Percentiles rank a stretch among this genome's conserved stretches.
Conservation (phyloP, 2,888 invertebrate genomes). For the Agrochola lychnidis region DNA sequence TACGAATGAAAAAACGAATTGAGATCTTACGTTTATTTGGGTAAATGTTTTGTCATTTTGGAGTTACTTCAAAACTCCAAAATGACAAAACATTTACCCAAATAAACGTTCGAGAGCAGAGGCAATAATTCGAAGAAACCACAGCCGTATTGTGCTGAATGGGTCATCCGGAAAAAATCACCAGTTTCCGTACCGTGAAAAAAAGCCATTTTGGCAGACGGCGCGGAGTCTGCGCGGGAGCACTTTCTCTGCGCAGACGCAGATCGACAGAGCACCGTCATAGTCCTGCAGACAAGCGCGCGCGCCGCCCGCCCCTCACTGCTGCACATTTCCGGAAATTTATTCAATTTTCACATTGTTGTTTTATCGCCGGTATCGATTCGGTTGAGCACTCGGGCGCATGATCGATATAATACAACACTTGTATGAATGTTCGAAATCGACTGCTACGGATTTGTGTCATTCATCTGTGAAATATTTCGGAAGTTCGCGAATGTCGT, state of each 20-base stretch:
- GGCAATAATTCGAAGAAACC: constrained; percentile 60
- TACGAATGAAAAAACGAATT: too few species aligned
- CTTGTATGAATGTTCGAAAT: constrained; percentile 56
- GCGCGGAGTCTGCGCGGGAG: constrained; percentile 88
- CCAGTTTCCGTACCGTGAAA: constrained; percentile 86
- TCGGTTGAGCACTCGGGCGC: constrained; percentile 58
- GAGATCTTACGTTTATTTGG: too few species aligned
- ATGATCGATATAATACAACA: constrained; percentile 72
- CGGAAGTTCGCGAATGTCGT: constrained; percentile 72
- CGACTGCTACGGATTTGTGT: constrained; percentile 65
- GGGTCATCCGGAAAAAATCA: constrained; percentile 85
- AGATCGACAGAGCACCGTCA: constrained; percentile 78
- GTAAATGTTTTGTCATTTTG: too few species aligned
- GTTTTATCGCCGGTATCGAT: constrained; percentile 68
- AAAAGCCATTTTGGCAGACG: constrained; percentile 87
- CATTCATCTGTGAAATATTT: constrained; percentile 73
- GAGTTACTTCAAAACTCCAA: too few species aligned
- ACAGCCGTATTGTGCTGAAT: constrained; percentile 63
- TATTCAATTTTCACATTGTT: constrained; percentile 66
- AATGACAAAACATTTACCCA: constrained; percentile 50
- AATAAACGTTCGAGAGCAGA: constrained; percentile 30
- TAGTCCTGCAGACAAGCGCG: constrained; percentile 81
- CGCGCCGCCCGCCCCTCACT: constrained; percentile 79
- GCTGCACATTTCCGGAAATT: constrained; percentile 72
- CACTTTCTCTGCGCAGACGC: constrained; percentile 88